These are phyloP conservation scores for Drosophila asahinai DNA, from an alignment of 1,140 invertebrate species.

Conservation along the genomic window DNA sequence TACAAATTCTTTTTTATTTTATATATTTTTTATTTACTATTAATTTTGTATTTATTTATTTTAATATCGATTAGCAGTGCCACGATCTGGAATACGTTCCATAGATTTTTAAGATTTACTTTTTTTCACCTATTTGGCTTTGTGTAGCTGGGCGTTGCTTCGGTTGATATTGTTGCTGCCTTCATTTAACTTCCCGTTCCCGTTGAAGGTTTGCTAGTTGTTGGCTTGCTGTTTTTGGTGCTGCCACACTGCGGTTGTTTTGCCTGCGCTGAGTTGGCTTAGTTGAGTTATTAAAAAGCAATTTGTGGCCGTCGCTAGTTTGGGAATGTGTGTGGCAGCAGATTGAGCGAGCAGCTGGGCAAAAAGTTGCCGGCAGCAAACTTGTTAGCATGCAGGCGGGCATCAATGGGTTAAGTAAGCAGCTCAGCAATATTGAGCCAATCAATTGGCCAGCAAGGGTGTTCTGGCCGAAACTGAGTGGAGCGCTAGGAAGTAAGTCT, in stretches of 20 bases:
- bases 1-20: no score
- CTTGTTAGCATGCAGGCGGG: conserved; percentile 28
- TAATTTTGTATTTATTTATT: no score
- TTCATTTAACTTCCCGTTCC: conserved; percentile 77
- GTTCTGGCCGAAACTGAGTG: background rate
- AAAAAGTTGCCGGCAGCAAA: conserved; percentile 54
- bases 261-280: conserved; percentile 66
- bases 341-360: conserved; percentile 72
- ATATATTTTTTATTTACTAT: no score
- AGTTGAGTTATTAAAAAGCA: conserved; percentile 83
- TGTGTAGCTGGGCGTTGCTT: conserved; percentile 35
- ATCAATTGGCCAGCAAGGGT: conserved; percentile 15
- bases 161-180: conserved; percentile 54
- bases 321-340: conserved; percentile 64
- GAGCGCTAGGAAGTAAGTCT: conserved; percentile 5
- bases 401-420: conserved; percentile 54
- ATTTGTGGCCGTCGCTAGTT: conserved; percentile 69
- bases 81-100: no score
- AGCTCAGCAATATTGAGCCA: conserved; percentile 41
- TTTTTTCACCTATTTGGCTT: background rate
- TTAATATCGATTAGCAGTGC: no score
- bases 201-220: conserved; percentile 56
- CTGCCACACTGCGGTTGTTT: conserved; percentile 49
- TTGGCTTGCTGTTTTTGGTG: conserved; percentile 40
- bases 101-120: background rate